Conservation (phyloP, 2,888 invertebrate species). For the Pachliopta kotzebuea region DNA sequence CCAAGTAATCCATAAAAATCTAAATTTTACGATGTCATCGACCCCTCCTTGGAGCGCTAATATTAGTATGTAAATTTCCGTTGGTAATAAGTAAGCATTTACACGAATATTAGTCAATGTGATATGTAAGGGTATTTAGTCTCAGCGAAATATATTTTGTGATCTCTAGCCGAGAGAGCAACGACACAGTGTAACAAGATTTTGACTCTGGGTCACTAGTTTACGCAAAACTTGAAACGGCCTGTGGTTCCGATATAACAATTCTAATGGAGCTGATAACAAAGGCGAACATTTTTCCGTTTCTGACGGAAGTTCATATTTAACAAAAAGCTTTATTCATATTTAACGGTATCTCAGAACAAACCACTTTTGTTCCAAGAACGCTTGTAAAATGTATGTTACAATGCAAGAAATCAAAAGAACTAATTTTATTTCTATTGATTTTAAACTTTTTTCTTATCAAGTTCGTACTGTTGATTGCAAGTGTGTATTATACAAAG, state of each 20-base stretch:
- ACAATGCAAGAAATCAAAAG: background rate
- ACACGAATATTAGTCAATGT: constrained; percentile 53
- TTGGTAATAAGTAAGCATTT: constrained; percentile 65
- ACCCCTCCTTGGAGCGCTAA: constrained; percentile 50
- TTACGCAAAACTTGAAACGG: constrained; percentile 50
- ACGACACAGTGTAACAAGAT: constrained; percentile 56
- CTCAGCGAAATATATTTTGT: constrained; percentile 48
- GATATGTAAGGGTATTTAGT: constrained; percentile 43
- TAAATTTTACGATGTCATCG: constrained; percentile 51
- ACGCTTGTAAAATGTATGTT: background rate
- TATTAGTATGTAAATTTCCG: constrained; percentile 57
- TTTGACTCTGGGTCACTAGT: constrained; percentile 56
- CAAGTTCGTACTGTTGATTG: constrained; percentile 2
- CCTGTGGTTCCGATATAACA: constrained; percentile 45
- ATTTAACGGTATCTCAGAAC: constrained; percentile 12
- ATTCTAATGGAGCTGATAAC: constrained; percentile 45
- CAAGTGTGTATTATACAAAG: constrained; percentile 32
- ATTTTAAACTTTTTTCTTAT: background rate
- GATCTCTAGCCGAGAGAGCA: constrained; percentile 54
- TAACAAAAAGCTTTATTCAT: constrained; percentile 6
- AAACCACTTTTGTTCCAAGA: background rate
- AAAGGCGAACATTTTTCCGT: constrained; percentile 29
- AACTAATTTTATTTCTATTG: background rate
- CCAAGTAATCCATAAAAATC: constrained; percentile 31
- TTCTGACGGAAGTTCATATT: constrained; percentile 13